These are phyloP conservation scores for Dolichoris vasculosae DNA, from an alignment of 1,140 invertebrate species.

Conservation along the genomic window DNA sequence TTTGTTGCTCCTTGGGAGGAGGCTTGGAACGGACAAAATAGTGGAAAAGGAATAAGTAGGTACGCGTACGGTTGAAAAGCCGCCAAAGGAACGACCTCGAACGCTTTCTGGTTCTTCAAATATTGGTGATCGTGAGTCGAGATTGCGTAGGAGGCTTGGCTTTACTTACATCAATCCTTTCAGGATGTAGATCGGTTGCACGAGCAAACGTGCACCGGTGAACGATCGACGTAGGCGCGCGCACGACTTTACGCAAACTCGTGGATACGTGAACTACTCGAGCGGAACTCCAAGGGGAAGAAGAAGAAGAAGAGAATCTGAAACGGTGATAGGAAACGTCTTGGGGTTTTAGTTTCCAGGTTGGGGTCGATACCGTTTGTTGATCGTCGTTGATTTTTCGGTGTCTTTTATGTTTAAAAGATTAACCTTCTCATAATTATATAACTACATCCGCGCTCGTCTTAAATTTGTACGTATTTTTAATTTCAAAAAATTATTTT, in stretches of 20 bases:
- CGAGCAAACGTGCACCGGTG: not conserved
- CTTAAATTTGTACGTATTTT: too few relatives aligned
- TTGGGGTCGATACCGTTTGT: not conserved
- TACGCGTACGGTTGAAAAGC: not conserved
- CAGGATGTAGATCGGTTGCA: conserved; percentile 14
- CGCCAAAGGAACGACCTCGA: conserved; percentile 25
- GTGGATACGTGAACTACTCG: not conserved
- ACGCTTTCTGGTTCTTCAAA: conserved; percentile 32
- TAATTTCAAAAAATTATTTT: too few relatives aligned
- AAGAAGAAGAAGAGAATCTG: too few relatives aligned
- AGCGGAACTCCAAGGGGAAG: not conserved
- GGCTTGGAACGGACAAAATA: not conserved
- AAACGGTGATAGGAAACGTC: not conserved
- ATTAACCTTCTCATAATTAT: too few relatives aligned
- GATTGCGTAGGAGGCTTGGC: conserved; percentile 28
- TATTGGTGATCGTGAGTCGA: conserved; percentile 32
- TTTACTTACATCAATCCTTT: not conserved
- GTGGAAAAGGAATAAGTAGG: not conserved
- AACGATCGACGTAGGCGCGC: conserved; percentile 28
- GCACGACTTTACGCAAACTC: not conserved
- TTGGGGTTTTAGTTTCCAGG: not conserved
- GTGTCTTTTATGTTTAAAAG: too few relatives aligned
- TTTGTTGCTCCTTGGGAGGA: not conserved
- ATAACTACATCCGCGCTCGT: too few relatives aligned
- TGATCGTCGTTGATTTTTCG: not conserved